These are phyloP conservation scores for Schlechtendalia chinensis DNA, from an alignment of 1,140 invertebrate genomes.

Conservation along the genomic window DNA sequence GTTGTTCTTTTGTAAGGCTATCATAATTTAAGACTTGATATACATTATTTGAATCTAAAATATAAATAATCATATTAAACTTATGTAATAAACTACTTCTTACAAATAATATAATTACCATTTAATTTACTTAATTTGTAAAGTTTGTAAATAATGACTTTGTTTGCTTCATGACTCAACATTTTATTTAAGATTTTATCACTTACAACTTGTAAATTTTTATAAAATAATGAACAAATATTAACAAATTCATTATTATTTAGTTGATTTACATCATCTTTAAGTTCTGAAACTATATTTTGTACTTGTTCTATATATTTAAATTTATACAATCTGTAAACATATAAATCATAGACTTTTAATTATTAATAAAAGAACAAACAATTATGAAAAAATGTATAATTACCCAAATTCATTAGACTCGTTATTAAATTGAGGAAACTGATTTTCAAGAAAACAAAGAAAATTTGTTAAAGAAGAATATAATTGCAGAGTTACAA, in stretches of 20 bases:
- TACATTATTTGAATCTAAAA: slow-evolving; percentile 26
- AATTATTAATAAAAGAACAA: not conserved
- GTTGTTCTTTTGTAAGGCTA: slow-evolving; percentile 15
- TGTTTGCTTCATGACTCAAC: slow-evolving; percentile 10
- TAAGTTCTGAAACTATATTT: slow-evolving; percentile 3
- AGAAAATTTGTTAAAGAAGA: slow-evolving; percentile 3
- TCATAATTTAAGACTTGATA: slow-evolving; percentile 31
- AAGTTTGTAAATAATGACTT: not conserved
- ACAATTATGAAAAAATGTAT: not conserved
- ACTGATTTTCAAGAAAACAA: slow-evolving; percentile 36
- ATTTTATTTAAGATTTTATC: slow-evolving; percentile 5
- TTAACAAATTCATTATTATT: slow-evolving; percentile 38
- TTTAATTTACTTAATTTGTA: slow-evolving; percentile 29
- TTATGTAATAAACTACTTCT: not conserved
- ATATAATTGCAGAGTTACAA: not conserved
- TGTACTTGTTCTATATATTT: not conserved
- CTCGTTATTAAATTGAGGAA: not conserved
- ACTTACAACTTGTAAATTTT: not conserved
- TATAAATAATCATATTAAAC: not conserved
- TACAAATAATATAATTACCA: slow-evolving; percentile 8
- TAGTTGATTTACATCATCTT: not conserved
- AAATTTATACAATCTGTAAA: slow-evolving; percentile 24
- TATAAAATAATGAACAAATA: slow-evolving; percentile 15
- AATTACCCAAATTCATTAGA: not conserved
- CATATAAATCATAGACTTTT: not conserved